Evolutionary conservation across 2,888 invertebrate species (phyloP).

Genomic region (Liodrosophila aerea): DNA sequence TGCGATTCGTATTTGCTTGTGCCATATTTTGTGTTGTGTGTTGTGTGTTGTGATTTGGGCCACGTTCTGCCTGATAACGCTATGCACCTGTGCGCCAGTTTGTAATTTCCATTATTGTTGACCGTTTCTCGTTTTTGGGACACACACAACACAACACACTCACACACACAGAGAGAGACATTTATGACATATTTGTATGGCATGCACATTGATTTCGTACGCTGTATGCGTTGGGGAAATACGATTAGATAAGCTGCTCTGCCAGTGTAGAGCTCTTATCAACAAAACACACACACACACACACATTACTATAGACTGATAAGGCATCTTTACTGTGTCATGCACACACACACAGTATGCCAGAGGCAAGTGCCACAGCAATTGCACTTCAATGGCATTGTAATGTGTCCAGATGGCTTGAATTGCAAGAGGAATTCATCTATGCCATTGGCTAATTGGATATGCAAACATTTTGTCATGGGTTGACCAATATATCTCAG

Average conservation of each 20-base stretch:
- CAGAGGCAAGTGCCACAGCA: constrained; percentile 5
- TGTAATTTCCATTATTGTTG: constrained; percentile 52
- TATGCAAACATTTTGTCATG: constrained; percentile 25
- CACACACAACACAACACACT: too few species aligned
- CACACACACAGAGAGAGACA: constrained; percentile 7
- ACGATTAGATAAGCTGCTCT: constrained; percentile 65
- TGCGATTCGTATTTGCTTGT: constrained; percentile 7
- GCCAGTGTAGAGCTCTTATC: constrained; percentile 48
- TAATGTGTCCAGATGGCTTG: background rate
- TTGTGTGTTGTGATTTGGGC: constrained; percentile 62
- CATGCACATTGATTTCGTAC: constrained; percentile 45
- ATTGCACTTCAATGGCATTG: constrained; percentile 5
- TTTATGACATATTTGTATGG: constrained; percentile 12
- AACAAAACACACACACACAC: constrained; percentile 19
- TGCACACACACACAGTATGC: constrained; percentile 23
- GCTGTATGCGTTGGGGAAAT: constrained; percentile 42
- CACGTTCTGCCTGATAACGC: constrained; percentile 54
- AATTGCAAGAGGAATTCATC: background rate
- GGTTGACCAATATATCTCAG: constrained; percentile 17
- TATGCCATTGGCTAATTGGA: constrained; percentile 28
- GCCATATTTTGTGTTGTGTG: constrained; percentile 34
- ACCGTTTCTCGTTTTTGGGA: constrained; percentile 44
- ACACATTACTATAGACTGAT: constrained; percentile 19
- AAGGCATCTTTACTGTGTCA: constrained; percentile 35
- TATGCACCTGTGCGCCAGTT: constrained; percentile 52